Evolutionary conservation across 2,113 vertebrate genomes (phyloP), one percentile per base, ranked within the genome.

Genomic region (Coryphaenoides rupestris): DNA sequence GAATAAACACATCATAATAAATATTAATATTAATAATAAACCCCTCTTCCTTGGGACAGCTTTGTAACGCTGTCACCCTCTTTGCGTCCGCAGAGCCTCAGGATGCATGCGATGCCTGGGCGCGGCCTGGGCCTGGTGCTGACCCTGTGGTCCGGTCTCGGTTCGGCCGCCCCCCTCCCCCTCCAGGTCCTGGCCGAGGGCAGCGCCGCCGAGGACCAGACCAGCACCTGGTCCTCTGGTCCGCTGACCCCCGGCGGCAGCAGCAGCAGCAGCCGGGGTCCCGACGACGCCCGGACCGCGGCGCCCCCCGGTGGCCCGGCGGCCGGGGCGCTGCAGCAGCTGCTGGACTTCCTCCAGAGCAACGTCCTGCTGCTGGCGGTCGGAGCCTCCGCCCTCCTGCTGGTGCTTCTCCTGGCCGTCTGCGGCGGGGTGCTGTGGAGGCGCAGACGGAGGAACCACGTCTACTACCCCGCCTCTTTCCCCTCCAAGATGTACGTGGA

Each of bases 401-500:
- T 95, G 7, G 52, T 93, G 19, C 79, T 95, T 59, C 90, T 95
- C 60, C 90, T 95, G 33, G 83, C 92, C 1, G 63, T 93, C 58
- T 96, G 94, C 0, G 92, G 92, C 0, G 93, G 94, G 0, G 58
- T 92, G 60, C 68, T 94, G 4, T 88, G 96, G 55, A 90, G 89
- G 62, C 93, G 88, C 84, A 92, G 87, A 53, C 93, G 90, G 70
- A 95, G 95, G 66, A 92, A 92, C 4, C 94, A 91, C 0, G 91
- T 94, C 53, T 98, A 98, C 75, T 97, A 98, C 72, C 96, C 96
- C 0, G 93, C 93, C 0, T 93, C 95, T 10, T 98, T 94, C 68
- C 94, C 96, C 2, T 90, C 92, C 21, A 93, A 92, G 80, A 96
- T 95, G 85, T 98, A 98, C 0, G 96, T 98, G 75, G 94, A 98